These are phyloP conservation scores for Ginglymostoma cirratum DNA, from an alignment of 2,113 vertebrate genomes.

Conservation along the genomic window DNA sequence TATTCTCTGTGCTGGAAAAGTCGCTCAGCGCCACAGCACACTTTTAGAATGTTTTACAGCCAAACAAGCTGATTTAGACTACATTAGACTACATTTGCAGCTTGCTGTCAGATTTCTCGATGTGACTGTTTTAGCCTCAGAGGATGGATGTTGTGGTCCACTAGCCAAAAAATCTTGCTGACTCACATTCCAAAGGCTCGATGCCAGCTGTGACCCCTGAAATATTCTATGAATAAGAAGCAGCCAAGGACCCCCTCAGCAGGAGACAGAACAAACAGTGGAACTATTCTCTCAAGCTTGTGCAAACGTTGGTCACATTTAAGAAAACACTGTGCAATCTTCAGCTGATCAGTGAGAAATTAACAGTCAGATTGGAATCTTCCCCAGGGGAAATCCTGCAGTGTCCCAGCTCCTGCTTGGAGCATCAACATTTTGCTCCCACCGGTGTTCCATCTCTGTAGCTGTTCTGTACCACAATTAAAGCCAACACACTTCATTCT, in stretches of 20 bases:
- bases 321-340: conserved; percentile 64
- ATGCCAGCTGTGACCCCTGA: not conserved
- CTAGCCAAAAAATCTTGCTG: not conserved
- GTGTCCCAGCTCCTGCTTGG: not conserved
- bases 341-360: conserved; percentile 55
- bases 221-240: conserved; percentile 43
- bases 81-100: not conserved
- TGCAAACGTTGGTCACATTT: conserved; percentile 59
- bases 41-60: not conserved
- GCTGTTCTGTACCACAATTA: not conserved
- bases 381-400: conserved; percentile 41
- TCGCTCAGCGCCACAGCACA: not conserved
- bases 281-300: conserved; percentile 49
- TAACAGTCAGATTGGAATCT: conserved; percentile 58
- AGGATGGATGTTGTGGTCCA: not conserved
- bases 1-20: not conserved
- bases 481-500: not conserved
- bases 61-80: not conserved
- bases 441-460: not conserved
- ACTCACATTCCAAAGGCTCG: not conserved
- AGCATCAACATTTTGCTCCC: not conserved
- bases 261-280: conserved; percentile 51
- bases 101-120: not conserved
- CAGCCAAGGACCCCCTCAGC: conserved; percentile 41
- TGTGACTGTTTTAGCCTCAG: not conserved